Evolutionary conservation across 2,797 vertebrate species (phyloP).

Genomic region (Mormyrops attenuatus): DNA sequence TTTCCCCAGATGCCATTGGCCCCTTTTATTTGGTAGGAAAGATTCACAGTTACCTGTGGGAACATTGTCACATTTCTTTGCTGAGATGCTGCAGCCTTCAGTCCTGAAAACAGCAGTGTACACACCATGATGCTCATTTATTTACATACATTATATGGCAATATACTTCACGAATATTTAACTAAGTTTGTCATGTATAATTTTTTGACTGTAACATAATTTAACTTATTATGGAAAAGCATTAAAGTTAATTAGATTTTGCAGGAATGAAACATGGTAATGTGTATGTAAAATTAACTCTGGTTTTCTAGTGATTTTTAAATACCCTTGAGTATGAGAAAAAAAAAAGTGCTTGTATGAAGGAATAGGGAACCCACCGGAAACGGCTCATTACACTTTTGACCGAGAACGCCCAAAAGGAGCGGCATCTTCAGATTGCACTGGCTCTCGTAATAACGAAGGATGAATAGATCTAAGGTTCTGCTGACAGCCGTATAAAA

Average conservation of each 20-base stretch:
- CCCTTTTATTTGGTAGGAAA: not conserved
- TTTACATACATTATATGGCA: not conserved
- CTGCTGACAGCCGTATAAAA: not conserved
- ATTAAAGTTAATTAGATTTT: not conserved
- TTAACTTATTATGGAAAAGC: not conserved
- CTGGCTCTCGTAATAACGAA: not conserved
- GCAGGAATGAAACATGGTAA: not conserved
- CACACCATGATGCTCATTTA: not conserved
- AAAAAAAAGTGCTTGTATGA: not conserved
- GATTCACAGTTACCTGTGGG: not conserved
- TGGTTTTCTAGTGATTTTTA: not conserved
- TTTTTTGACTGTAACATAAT: not conserved
- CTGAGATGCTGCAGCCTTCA: not conserved
- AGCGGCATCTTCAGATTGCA: not conserved
- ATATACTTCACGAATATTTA: not conserved
- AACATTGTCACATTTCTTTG: not conserved
- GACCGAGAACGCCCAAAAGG: not conserved
- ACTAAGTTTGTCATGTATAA: not conserved
- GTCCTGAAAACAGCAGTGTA: not conserved
- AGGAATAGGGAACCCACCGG: not conserved
- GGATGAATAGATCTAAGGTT: not conserved
- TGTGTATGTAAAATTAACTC: not conserved
- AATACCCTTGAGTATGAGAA: not conserved
- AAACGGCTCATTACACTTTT: not conserved
- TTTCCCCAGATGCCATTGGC: not conserved